phyloP scores from a whole-genome alignment of 64 coral and sea anemone species.

The Hydrozoanthus tunicans region DNA sequence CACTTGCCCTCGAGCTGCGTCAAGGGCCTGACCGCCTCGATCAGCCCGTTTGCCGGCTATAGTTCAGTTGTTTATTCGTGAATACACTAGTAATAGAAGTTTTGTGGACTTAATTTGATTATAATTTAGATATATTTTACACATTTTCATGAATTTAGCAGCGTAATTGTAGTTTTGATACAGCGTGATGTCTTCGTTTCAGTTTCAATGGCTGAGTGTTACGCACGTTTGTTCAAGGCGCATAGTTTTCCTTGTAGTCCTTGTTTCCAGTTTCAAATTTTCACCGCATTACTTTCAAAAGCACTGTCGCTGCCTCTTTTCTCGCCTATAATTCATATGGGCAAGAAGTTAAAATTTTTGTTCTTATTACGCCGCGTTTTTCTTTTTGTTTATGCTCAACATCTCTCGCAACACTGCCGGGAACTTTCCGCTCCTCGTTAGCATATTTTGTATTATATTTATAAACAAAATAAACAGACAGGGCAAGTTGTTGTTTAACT shows the following conservation, averaged over 20 bases:
- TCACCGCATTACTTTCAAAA: too few relatives aligned
- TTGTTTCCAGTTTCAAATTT: not conserved
- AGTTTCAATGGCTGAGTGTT: not conserved
- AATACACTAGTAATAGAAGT: not conserved
- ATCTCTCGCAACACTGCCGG: too few relatives aligned
- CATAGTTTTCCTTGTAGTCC: not conserved
- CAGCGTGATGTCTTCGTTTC: slow-evolving; percentile 12
- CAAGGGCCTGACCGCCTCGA: slow-evolving; percentile 14
- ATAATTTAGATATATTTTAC: not conserved
- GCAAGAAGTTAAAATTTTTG: too few relatives aligned
- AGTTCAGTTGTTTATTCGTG: not conserved
- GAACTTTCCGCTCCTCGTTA: too few relatives aligned
- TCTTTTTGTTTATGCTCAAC: too few relatives aligned
- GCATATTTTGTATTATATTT: too few relatives aligned
- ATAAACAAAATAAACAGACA: too few relatives aligned
- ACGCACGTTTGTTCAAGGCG: not conserved
- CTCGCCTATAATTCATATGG: too few relatives aligned
- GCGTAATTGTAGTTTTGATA: not conserved
- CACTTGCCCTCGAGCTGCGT: not conserved
- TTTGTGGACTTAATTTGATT: not conserved
- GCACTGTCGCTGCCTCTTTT: too few relatives aligned
- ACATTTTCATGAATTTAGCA: slow-evolving; percentile 13
- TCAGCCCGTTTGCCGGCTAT: not conserved
- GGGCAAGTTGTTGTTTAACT: too few relatives aligned
- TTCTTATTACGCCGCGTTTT: too few relatives aligned